Base-by-base conservation (phyloP, 2,888 invertebrate species). In the Keiferia lycopersicella region DNA sequence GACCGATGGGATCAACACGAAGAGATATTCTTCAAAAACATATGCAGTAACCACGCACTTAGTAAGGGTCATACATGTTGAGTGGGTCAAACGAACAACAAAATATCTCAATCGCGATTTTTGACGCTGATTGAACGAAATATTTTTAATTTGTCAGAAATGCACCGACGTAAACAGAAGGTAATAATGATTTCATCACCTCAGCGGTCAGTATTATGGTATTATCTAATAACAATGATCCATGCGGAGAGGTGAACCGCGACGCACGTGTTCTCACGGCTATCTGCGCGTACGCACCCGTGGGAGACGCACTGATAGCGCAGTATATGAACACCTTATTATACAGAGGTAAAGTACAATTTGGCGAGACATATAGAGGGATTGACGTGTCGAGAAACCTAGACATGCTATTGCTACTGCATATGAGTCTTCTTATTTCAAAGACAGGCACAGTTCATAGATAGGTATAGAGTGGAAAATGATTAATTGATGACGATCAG, bases 221-320 rank as follows among this genome's bases (percentile, higher is more conserved):
- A 34, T 26, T 26, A 34, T 56, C 30, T n/a, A 30, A 56, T 56
- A 56, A 34, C 26, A 16, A 58, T 39, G 20, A 34, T 57, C 18
- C 58, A 22, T 30, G 45, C 20, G 2, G 60, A 14, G 60, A 8
- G 16, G 48, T 60, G 61, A 51, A 61, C 60, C 60, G 61, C 34
- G 51, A 61, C 38, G 38, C 38, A 38, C 61, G 50, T 22, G 57
- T 89, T 91, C 91, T 87, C 91, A 91, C 91, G 91, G 84, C 82
- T 88, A 86, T 91, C 87, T 61, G 62, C 62, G 62, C 39, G 20
- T 7, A 39, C 53, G 62, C 56, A 34, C 45, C 39, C 62, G 62
- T 62, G 62, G 51, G 62, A 62, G 51, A 62, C 26, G 8, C 8
- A 41, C 12, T 41, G 41, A 14, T 3, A 14, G 14, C 3, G 14